Evolutionary conservation across 2,113 vertebrate genomes (phyloP), one percentile per base, ranked within the genome.

Genomic region (Semnornis frantzii): DNA sequence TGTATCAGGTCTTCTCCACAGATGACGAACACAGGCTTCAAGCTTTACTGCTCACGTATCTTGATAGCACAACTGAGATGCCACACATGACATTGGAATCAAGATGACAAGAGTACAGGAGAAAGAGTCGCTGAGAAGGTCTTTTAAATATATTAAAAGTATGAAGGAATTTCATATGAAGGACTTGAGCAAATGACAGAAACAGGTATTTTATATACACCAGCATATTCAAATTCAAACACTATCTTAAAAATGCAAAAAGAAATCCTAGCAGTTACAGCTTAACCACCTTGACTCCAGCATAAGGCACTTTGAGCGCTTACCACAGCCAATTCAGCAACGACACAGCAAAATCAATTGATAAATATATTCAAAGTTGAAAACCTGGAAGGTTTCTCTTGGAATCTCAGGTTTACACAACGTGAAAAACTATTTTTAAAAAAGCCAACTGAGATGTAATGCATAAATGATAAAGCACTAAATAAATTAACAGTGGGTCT

Each of bases 341-440:
- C 55, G 72, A 85, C 73, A 81, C 14, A 60, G 77, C 46, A 88
- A 93, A 92, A 91, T 33, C 37, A 82, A 89, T 44, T 12, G 12
- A 64, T 34, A 84, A 89, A 78, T 55, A n/a, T 10, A 73, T 28
- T 14, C 81, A 42, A 83, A 66, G 78, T 12, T 10, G 42, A 60
- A 90, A 91, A 63, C 17, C 8, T 15, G 15, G 23, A 71, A 64
- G 33, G 48, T 48, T 90, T 75, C 24, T 64, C 63, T 58, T 15
- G 10, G 34, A 81, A 87, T 52, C 21, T 57, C 33, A 34, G 28
- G 42, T 82, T 72, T 65, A 60, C 7, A 72, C 10, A 28, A 30
- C 6, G 21, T 44, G 19, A 62, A 68, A 73, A 75, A 42, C 8
- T 28, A 10, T 54, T 71, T 74, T 57, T 6, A 2, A 25, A 70